Conservation (phyloP, 2,797 vertebrate genomes). For the Pterois miles region DNA sequence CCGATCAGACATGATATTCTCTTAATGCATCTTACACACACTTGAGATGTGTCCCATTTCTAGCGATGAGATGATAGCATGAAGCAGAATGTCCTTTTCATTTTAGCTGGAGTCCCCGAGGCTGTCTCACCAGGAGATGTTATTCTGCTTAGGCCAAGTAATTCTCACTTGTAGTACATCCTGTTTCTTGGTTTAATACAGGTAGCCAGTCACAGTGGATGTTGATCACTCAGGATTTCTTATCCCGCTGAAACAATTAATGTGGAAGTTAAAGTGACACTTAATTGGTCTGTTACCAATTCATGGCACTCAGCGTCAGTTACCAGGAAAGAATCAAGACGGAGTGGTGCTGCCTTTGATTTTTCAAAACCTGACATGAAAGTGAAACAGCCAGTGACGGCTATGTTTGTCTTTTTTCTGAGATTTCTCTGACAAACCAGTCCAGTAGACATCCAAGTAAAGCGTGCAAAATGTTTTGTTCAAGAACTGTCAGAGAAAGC, state of each 20-base stretch:
- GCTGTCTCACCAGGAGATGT: conserved; percentile 35
- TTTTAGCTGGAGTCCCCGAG: conserved; percentile 19
- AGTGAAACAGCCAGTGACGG: not conserved
- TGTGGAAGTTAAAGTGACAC: conserved; percentile 39
- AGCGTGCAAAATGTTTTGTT: not conserved
- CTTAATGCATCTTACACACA: conserved; percentile 15
- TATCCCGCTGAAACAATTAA: conserved; percentile 32
- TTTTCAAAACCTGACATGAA: conserved; percentile 11
- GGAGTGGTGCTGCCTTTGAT: conserved; percentile 20
- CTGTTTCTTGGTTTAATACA: conserved; percentile 30
- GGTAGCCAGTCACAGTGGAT: conserved; percentile 23
- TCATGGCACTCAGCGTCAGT: conserved; percentile 31
- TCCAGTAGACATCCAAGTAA: not conserved
- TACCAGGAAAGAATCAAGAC: conserved; percentile 9
- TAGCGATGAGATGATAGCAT: conserved; percentile 31
- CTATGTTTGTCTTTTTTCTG: not conserved
- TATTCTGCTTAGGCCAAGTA: conserved; percentile 32
- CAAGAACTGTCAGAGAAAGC: not conserved
- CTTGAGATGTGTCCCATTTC: conserved; percentile 39
- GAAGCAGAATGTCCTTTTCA: conserved; percentile 43
- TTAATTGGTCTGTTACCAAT: conserved; percentile 34
- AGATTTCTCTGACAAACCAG: not conserved
- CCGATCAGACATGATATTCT: conserved; percentile 34
- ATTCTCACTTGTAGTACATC: conserved; percentile 41
- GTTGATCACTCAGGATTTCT: conserved; percentile 19